Base-by-base conservation (phyloP, 2,113 vertebrate species). In the Hemibagrus wyckioides region DNA sequence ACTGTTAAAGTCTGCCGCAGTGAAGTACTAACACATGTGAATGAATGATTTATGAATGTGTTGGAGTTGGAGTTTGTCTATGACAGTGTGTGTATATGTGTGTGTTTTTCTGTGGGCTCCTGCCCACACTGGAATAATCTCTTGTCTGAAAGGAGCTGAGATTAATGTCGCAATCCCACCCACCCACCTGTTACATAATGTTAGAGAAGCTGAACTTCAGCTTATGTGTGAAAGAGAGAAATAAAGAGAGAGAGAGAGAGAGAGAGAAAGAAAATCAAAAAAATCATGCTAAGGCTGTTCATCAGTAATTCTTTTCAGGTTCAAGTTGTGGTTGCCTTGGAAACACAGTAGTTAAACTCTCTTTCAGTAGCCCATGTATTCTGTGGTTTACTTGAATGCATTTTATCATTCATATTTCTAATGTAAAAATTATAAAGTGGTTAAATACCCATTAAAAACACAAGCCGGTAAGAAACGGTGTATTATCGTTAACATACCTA, bases 161-260 rank as follows among this genome's bases (percentile, higher is more conserved):
- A 90, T 90, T 91, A 92, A 83, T 88, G 91, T 88, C 85, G 83
- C 65, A 90, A 89, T 85, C 92, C 93, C 91, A 92, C 92, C 93
- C 92, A 92, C 93, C 93, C 92, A 93, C 92, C 76, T 28, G 50
- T 93, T 94, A 93, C 76, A 80, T 94, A 93, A 93, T 82, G 87
- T 82, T 13, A 77, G 85, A 89, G 83, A 89, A 89, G 87, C 81
- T 88, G 61, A 88, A 90, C 88, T 90, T 89, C 89, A 88, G 86
- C 88, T 87, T 91, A 84, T 89, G 63, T 79, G 56, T 87, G 80
- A 82, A 36, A 73, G 63, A 28, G 65, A 63, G 67, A 77, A 83
- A 36, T 52, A 86, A 63, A 79, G 80, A 84, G 82, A 25, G 65
- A 86, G 80, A 67, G 44, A 71, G 61, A 84, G 80, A 82, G 82